phyloP scores from a whole-genome alignment of 1,140 invertebrate genomes.

The Reticulitermes speratus region DNA sequence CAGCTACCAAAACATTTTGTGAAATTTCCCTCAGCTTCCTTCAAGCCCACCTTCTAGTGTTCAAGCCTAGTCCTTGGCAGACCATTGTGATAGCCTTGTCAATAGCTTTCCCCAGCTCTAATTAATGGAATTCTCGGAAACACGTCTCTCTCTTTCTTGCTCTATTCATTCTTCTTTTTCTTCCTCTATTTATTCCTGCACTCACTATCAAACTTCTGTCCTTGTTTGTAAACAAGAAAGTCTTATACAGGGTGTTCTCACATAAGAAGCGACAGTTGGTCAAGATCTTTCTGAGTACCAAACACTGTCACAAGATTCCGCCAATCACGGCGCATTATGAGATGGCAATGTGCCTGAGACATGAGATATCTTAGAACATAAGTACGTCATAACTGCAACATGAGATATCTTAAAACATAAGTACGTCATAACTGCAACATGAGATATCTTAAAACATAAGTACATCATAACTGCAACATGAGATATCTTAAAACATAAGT shows the following conservation, averaged over 20 bases:
- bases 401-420: too few species aligned
- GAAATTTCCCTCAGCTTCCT: slow-evolving; percentile 10
- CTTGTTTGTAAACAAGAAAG: not conserved
- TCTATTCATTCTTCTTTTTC: not conserved
- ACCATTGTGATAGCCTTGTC: slow-evolving; percentile 4
- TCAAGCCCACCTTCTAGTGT: not conserved
- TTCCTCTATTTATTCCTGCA: not conserved
- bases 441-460: too few species aligned
- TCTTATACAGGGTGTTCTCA: not conserved
- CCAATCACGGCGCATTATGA: too few species aligned
- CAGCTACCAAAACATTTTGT: slow-evolving; percentile 18
- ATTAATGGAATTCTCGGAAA: slow-evolving; percentile 19
- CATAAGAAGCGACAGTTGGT: not conserved
- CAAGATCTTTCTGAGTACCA: not conserved
- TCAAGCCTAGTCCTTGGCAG: not conserved
- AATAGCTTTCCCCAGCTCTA: slow-evolving; percentile 5
- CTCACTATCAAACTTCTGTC: not conserved
- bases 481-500: too few species aligned
- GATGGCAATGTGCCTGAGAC: too few species aligned
- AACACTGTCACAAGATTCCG: too few species aligned
- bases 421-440: too few species aligned
- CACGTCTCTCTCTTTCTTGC: not conserved
- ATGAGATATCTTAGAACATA: too few species aligned
- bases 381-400: too few species aligned
- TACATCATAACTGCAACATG: too few species aligned